A percentile compares a stretch with the other conserved stretches of the same genome.
Conservation (phyloP, 2,888 invertebrate genomes). For the Brachylomia viminalis region DNA sequence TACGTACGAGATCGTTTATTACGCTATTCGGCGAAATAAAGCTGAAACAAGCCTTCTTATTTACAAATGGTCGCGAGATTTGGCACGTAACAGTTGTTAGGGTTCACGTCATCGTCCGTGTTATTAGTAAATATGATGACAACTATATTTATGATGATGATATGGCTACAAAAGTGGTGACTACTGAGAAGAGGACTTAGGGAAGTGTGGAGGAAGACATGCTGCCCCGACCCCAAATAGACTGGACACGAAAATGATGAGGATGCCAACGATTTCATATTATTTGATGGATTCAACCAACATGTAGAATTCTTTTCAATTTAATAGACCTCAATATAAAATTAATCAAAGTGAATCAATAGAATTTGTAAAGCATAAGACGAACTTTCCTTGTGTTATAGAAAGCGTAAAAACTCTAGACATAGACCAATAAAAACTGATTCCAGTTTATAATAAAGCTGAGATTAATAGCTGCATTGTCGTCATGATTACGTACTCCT, state of each 20-base stretch:
- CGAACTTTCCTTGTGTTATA: slow-evolving; percentile 52
- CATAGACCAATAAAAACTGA: slow-evolving; percentile 55
- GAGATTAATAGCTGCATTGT: slow-evolving; percentile 59
- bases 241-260: neutral
- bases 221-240: too few species aligned
- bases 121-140: slow-evolving; percentile 25
- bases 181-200: neutral
- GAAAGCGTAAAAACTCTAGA: slow-evolving; percentile 61
- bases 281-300: neutral
- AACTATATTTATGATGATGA: neutral
- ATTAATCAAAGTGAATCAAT: slow-evolving; percentile 1
- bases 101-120: slow-evolving; percentile 32
- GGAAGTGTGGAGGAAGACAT: neutral
- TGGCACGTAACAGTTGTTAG: slow-evolving; percentile 24
- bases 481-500: slow-evolving; percentile 49
- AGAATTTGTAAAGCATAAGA: slow-evolving; percentile 1
- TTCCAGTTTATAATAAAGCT: slow-evolving; percentile 49
- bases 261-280: neutral
- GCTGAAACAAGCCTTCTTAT: slow-evolving; percentile 22
- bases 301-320: neutral
- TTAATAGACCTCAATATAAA: neutral
- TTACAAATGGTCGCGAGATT: slow-evolving; percentile 24
- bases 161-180: neutral
- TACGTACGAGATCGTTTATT: slow-evolving; percentile 50
- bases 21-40: slow-evolving; percentile 40